Evolutionary conservation across 2,888 invertebrate species (phyloP).

Genomic region (Parnassius smintheus): DNA sequence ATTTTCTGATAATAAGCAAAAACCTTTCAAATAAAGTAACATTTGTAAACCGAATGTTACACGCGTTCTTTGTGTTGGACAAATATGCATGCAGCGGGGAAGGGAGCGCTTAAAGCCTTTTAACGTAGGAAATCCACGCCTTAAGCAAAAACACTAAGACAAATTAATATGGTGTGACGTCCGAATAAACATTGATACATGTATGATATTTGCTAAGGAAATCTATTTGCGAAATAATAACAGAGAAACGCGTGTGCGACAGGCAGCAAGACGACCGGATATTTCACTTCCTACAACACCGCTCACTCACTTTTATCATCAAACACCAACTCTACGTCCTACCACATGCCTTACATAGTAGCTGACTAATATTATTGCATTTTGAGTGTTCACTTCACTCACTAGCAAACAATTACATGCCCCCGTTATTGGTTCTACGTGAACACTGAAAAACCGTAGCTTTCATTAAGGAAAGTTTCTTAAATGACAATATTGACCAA

Average conservation of each 20-base stretch:
- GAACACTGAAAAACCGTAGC: background rate
- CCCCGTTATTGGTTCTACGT: background rate
- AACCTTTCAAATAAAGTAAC: too few species aligned
- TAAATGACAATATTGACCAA: background rate
- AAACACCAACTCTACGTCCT: constrained; percentile 7
- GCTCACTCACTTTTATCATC: constrained; percentile 27
- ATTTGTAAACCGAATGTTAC: too few species aligned
- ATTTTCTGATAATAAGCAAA: too few species aligned
- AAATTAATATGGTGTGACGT: background rate
- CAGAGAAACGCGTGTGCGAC: background rate
- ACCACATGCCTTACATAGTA: constrained; percentile 6
- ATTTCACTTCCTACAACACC: constrained; percentile 53
- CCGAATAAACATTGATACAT: constrained; percentile 1
- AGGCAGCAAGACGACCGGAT: constrained; percentile 40
- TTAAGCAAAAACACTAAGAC: too few species aligned
- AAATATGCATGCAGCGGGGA: too few species aligned
- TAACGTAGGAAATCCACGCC: too few species aligned
- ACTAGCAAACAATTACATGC: background rate
- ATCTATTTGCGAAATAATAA: background rate
- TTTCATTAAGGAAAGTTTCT: background rate
- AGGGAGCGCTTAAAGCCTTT: too few species aligned
- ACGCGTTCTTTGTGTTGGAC: too few species aligned
- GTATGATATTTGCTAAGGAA: background rate
- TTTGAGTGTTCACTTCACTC: background rate
- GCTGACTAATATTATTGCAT: background rate